Evolutionary conservation across 2,888 invertebrate genomes (phyloP).

Genomic region (Gymnoscelis rufifasciata): DNA sequence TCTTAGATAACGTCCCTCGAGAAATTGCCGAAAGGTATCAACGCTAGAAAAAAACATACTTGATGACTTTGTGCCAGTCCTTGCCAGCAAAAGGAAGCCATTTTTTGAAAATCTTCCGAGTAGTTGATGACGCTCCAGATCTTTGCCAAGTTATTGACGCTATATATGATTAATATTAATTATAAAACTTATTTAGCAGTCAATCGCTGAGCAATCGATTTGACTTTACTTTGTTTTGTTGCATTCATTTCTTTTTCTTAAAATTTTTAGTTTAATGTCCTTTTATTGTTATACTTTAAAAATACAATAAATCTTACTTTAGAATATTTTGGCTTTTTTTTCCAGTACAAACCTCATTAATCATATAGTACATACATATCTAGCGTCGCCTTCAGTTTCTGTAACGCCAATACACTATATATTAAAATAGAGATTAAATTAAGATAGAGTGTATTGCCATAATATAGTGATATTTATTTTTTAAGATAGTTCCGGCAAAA

Average conservation of each 20-base stretch:
- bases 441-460: no score
- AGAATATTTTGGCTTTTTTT: no score
- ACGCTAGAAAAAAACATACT: constrained; percentile 3
- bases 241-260: no score
- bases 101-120: background rate
- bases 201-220: background rate
- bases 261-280: background rate
- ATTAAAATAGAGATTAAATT: no score
- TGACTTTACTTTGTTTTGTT: no score
- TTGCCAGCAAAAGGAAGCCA: background rate
- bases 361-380: no score
- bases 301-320: no score
- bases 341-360: no score
- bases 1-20: constrained; percentile 2
- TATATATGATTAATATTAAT: background rate
- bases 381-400: no score
- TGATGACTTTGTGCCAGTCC: background rate
- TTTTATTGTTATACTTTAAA: background rate
- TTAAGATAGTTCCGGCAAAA: background rate
- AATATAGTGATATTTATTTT: background rate
- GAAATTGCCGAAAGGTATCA: constrained; percentile 2
- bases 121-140: background rate
- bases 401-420: no score
- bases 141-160: background rate
- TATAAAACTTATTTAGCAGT: background rate